These are phyloP conservation scores for Melanargia galathea DNA, from an alignment of 2,888 invertebrate species.

Conservation along the genomic window DNA sequence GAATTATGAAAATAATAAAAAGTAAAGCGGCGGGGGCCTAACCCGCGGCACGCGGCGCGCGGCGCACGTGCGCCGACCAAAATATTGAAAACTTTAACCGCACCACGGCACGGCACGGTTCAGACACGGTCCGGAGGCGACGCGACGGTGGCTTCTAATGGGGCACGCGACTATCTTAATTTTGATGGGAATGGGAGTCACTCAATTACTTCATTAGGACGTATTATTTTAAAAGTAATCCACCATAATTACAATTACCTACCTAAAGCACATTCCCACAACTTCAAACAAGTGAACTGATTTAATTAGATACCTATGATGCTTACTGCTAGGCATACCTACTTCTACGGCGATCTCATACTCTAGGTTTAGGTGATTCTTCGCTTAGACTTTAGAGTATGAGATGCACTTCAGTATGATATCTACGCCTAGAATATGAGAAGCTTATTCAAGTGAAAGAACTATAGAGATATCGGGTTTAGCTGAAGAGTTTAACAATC, in stretches of 20 bases:
- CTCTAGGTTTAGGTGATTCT: too few relatives aligned
- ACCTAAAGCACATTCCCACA: background rate
- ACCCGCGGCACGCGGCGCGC: slow-evolving; percentile 69
- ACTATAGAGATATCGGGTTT: too few relatives aligned
- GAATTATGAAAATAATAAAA: slow-evolving; percentile 83
- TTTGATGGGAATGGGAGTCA: slow-evolving; percentile 59
- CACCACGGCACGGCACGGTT: slow-evolving; percentile 53
- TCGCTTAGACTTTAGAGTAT: too few relatives aligned
- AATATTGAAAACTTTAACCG: slow-evolving; percentile 81
- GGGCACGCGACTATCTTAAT: slow-evolving; percentile 75
- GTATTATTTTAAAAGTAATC: background rate
- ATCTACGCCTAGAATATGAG: too few relatives aligned
- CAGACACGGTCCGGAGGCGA: slow-evolving; percentile 38
- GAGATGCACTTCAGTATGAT: too few relatives aligned
- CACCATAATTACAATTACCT: too few relatives aligned
- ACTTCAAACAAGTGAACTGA: too few relatives aligned
- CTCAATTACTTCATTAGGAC: slow-evolving; percentile 34
- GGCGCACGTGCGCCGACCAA: slow-evolving; percentile 72
- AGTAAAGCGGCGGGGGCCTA: slow-evolving; percentile 75
- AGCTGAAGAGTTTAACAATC: too few relatives aligned
- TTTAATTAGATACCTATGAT: too few relatives aligned
- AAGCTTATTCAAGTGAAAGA: too few relatives aligned
- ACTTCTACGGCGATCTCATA: too few relatives aligned
- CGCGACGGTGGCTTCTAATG: slow-evolving; percentile 56
- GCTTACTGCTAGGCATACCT: too few relatives aligned